These are phyloP conservation scores for Bagarius yarrelli DNA, from an alignment of 2,113 vertebrate genomes.

Conservation along the genomic window DNA sequence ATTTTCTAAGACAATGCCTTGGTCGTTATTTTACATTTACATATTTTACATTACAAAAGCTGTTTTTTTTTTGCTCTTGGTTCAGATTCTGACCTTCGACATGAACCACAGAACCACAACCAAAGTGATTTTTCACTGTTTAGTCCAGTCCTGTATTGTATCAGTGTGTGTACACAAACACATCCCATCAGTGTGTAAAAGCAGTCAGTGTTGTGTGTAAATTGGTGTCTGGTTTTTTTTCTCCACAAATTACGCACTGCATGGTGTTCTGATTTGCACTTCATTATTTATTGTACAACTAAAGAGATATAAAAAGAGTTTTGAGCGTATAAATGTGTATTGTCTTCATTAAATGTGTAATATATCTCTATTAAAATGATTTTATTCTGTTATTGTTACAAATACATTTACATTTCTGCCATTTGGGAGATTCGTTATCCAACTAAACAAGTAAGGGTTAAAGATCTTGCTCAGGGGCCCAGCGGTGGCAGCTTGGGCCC, in stretches of 20 bases:
- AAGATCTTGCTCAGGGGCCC: no score
- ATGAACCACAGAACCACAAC: neutral
- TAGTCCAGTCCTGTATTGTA: neutral
- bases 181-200: constrained; percentile 26
- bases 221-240: constrained; percentile 32
- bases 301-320: constrained; percentile 56
- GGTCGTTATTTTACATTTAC: neutral
- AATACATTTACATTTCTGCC: neutral
- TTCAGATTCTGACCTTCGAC: no score
- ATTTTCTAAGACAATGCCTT: neutral
- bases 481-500: no score
- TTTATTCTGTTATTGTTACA: neutral
- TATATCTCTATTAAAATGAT: neutral
- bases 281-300: constrained; percentile 76
- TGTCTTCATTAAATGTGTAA: neutral
- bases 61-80: no score
- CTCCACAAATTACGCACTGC: constrained; percentile 69
- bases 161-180: constrained; percentile 4
- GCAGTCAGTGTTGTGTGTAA: constrained; percentile 5
- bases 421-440: no score
- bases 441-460: no score
- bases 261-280: constrained; percentile 78
- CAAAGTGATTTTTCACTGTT: constrained; percentile 16
- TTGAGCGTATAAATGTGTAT: constrained; percentile 21
- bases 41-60: no score